Conservation (phyloP, 64 coral and sea anemone genomes). For the Acropora tenuis region DNA sequence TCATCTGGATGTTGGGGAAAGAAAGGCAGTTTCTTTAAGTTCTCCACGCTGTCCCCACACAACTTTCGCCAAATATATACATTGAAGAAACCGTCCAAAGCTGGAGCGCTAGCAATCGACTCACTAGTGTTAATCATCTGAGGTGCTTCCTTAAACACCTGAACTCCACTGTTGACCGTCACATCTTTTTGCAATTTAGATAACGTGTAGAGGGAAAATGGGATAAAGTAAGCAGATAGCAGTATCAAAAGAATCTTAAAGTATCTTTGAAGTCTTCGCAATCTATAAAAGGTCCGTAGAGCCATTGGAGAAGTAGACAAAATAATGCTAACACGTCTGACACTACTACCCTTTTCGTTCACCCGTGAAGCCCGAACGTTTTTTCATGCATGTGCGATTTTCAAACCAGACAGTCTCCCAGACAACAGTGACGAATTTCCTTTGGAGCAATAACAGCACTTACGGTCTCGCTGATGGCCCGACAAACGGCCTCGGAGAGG, state of each 20-base stretch:
- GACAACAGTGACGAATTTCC: neutral
- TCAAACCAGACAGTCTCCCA: too few species aligned
- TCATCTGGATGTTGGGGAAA: constrained; percentile 22
- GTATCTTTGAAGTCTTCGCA: neutral
- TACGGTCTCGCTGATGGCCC: neutral
- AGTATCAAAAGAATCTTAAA: neutral
- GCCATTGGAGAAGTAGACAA: neutral
- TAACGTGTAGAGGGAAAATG: neutral
- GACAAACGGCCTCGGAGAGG: too few species aligned
- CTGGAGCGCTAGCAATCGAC: too few species aligned
- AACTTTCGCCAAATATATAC: neutral
- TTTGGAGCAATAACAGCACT: too few species aligned
- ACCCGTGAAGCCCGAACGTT: neutral
- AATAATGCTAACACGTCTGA: neutral
- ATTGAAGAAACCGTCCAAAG: neutral
- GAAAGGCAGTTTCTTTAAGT: neutral
- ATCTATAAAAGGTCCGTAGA: neutral
- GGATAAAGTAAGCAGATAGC: neutral
- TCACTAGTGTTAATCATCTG: too few species aligned
- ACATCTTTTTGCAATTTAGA: neutral
- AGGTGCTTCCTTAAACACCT: too few species aligned
- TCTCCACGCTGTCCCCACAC: neutral
- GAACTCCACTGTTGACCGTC: neutral
- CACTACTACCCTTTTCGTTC: constrained; percentile 45
- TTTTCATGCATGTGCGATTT: neutral